Conservation (phyloP, 1,140 invertebrate genomes). For the Drosophila oshimai region DNA sequence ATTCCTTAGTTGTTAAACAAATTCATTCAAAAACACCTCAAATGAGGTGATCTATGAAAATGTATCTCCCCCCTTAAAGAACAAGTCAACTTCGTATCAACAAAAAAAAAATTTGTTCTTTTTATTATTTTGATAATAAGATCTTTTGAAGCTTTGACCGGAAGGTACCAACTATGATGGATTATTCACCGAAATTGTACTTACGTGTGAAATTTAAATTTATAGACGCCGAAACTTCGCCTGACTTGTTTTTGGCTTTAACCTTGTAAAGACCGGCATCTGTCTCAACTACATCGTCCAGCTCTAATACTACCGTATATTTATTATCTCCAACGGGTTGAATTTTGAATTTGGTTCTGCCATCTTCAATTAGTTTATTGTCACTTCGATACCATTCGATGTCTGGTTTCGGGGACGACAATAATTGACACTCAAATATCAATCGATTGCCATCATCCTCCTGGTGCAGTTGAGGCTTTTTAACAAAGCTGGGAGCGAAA, state of each 20-base stretch:
- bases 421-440: conserved; percentile 96
- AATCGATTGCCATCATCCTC: conserved; percentile 97
- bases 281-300: conserved; percentile 97
- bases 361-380: conserved; percentile 90
- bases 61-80: no score
- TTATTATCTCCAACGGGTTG: conserved; percentile 93
- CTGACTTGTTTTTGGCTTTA: conserved; percentile 98
- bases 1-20: no score
- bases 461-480: conserved; percentile 97
- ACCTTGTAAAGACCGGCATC: conserved; percentile 99
- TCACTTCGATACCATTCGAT: conserved; percentile 96
- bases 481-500: conserved; percentile 97
- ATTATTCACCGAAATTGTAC: conserved; percentile 83
- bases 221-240: conserved; percentile 98
- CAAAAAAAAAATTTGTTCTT: no score
- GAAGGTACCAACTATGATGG: no score
- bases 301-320: conserved; percentile 94
- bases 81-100: no score
- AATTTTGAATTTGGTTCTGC: conserved; percentile 92
- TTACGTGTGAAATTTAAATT: conserved; percentile 99
- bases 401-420: conserved; percentile 93
- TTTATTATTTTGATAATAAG: no score
- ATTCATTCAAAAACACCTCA: not conserved
- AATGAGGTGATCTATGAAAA: no score
- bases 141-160: no score